Conservation (phyloP, 2,888 invertebrate genomes). For the Spicauda simplicius region DNA sequence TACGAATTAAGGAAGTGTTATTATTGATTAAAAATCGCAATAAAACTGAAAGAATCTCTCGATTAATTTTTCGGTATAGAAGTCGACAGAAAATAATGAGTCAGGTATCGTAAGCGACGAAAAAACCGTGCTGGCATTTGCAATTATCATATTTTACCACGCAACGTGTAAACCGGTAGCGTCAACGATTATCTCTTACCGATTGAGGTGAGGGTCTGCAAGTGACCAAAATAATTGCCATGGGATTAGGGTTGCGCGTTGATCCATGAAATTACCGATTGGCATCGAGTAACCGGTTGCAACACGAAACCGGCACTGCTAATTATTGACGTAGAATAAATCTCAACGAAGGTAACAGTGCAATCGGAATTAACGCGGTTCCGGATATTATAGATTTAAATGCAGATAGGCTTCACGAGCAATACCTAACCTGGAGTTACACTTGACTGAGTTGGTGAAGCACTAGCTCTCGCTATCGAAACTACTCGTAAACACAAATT, state of each 20-base stretch:
- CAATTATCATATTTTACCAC: conserved; percentile 26
- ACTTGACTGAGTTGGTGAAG: too few relatives aligned
- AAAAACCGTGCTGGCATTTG: conserved; percentile 17
- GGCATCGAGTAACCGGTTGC: conserved; percentile 7
- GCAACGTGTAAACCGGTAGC: conserved; percentile 25
- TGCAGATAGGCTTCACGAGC: neutral
- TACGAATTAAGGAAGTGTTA: too few relatives aligned
- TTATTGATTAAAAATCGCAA: too few relatives aligned
- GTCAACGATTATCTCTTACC: conserved; percentile 31
- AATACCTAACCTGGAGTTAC: too few relatives aligned
- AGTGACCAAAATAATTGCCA: conserved; percentile 50
- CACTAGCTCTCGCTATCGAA: too few relatives aligned
- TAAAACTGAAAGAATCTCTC: too few relatives aligned
- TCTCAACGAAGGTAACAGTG: neutral
- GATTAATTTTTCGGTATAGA: neutral
- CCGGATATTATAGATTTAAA: neutral
- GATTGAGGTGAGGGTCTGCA: conserved; percentile 72
- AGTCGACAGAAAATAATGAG: conserved; percentile 5
- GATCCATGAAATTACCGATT: conserved; percentile 25
- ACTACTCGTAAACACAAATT: too few relatives aligned
- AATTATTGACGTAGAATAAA: neutral
- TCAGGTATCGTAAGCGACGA: neutral
- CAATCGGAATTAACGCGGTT: neutral
- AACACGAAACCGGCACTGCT: neutral
- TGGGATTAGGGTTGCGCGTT: conserved; percentile 25